phyloP scores from a whole-genome alignment of 2,888 invertebrate genomes.

The Sphecodes monilicornis region DNA sequence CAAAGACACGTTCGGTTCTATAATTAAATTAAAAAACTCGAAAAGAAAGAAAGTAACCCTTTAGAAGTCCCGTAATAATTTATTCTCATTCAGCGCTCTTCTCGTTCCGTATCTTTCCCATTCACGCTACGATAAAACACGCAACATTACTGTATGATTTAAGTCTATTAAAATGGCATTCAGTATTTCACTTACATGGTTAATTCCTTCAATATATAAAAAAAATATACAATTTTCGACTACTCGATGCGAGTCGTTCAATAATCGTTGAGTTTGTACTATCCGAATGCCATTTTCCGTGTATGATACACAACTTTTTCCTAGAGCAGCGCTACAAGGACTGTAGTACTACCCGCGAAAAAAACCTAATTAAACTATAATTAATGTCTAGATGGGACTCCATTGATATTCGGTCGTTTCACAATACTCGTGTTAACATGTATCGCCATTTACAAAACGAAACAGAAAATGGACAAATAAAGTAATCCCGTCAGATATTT shows the following conservation, averaged over 20 bases:
- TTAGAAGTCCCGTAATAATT: constrained; percentile 77
- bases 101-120: constrained; percentile 59
- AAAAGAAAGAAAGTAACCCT: constrained; percentile 56
- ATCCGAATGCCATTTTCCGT: constrained; percentile 84
- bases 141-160: constrained; percentile 78
- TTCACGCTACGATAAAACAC: constrained; percentile 75
- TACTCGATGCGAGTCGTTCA: constrained; percentile 81
- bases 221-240: constrained; percentile 84
- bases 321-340: constrained; percentile 73
- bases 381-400: constrained; percentile 73
- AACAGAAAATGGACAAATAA: constrained; percentile 29
- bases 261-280: constrained; percentile 83
- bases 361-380: constrained; percentile 83
- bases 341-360: constrained; percentile 75
- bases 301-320: constrained; percentile 78
- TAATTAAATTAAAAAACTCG: constrained; percentile 46
- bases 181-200: constrained; percentile 82
- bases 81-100: constrained; percentile 63
- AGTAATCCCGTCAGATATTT: constrained; percentile 10
- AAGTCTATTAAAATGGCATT: constrained; percentile 83
- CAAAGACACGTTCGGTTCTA: constrained; percentile 41
- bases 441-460: constrained; percentile 47
- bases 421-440: constrained; percentile 65
- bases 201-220: constrained; percentile 82
- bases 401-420: constrained; percentile 70